Evolutionary conservation across 2,888 invertebrate species (phyloP).

Genomic region (Apamea sordens): DNA sequence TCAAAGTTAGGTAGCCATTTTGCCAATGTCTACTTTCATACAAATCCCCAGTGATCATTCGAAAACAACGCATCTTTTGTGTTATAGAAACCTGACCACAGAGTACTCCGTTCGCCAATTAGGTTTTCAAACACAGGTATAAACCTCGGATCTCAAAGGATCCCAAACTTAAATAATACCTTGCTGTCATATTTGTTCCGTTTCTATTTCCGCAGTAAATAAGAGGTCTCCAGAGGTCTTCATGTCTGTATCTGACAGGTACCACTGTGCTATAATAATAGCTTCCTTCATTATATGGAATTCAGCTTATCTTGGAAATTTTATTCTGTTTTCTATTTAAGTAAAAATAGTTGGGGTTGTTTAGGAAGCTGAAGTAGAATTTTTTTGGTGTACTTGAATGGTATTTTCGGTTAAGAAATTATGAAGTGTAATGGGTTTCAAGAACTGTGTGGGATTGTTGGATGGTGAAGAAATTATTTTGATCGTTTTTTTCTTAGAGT

Average conservation of each 20-base stretch:
- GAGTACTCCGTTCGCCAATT: constrained; percentile 37
- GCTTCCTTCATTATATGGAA: constrained; percentile 50
- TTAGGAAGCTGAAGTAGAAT: neutral
- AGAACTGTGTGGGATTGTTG: neutral
- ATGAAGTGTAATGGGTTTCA: neutral
- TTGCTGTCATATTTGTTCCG: constrained; percentile 47
- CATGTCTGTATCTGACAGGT: constrained; percentile 54
- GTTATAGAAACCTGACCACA: constrained; percentile 12
- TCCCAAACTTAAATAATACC: constrained; percentile 54
- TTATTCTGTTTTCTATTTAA: constrained; percentile 35
- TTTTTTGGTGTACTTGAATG: neutral
- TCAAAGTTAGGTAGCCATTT: neutral
- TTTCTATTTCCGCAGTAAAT: constrained; percentile 58
- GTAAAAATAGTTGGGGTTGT: constrained; percentile 33
- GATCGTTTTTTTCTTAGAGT: neutral
- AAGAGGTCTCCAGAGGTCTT: constrained; percentile 46
- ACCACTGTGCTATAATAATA: constrained; percentile 58
- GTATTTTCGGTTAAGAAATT: neutral
- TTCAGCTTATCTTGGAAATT: constrained; percentile 47
- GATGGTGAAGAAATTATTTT: too few species aligned
- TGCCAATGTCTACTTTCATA: neutral
- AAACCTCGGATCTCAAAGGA: constrained; percentile 38
- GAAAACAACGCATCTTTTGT: constrained; percentile 36
- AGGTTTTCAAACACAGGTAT: constrained; percentile 45
- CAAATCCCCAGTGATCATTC: neutral